These are phyloP conservation scores for Tetragonula carbonaria DNA, from an alignment of 2,888 invertebrate species.

Conservation along the genomic window DNA sequence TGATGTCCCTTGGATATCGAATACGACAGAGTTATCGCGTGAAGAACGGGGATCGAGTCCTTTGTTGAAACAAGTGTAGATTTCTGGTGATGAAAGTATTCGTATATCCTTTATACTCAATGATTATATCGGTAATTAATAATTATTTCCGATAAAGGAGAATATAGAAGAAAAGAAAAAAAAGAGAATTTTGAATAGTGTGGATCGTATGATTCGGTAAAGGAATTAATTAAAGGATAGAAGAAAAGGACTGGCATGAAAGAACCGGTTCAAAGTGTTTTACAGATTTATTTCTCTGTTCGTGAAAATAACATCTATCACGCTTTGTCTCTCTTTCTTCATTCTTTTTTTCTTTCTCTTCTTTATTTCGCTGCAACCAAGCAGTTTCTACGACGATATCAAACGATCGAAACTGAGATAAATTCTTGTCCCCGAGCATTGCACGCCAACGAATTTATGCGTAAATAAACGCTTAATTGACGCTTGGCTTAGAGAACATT, in stretches of 20 bases:
- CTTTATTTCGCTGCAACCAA: too few relatives aligned
- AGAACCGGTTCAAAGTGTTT: constrained; percentile 61
- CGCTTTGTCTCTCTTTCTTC: neutral
- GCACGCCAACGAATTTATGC: too few relatives aligned
- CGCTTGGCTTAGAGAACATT: neutral
- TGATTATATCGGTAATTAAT: too few relatives aligned
- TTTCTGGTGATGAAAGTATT: constrained; percentile 17
- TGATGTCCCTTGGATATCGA: neutral
- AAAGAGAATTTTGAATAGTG: too few relatives aligned
- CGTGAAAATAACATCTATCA: constrained; percentile 43
- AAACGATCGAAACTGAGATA: constrained; percentile 26
- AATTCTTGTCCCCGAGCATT: constrained; percentile 9
- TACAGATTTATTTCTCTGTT: constrained; percentile 60
- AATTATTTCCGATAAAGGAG: too few relatives aligned
- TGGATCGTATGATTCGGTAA: neutral
- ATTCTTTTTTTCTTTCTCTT: neutral
- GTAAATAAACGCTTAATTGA: constrained; percentile 16
- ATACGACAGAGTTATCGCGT: neutral
- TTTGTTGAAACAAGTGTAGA: neutral
- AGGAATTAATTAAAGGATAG: constrained; percentile 55
- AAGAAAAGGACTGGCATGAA: constrained; percentile 1
- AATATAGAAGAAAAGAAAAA: too few relatives aligned
- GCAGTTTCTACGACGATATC: constrained; percentile 2
- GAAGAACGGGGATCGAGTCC: too few relatives aligned
- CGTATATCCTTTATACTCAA: too few relatives aligned